These are phyloP conservation scores for Tympanoctomys barrerae DNA, from an alignment of 2,797 vertebrate genomes.

Conservation along the genomic window DNA sequence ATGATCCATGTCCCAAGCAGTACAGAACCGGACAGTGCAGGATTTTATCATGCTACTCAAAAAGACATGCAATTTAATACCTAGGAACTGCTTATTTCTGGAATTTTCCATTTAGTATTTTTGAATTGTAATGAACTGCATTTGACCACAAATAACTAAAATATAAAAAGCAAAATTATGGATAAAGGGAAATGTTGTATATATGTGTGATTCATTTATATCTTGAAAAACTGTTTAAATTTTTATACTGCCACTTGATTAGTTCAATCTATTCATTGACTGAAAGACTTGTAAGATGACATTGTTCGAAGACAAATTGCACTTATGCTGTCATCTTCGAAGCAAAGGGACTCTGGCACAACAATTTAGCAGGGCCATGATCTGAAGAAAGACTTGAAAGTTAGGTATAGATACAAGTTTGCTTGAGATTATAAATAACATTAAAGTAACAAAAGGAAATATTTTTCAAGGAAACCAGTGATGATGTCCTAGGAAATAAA, in stretches of 20 bases:
- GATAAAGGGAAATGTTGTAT: background rate
- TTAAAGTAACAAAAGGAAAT: slow-evolving; percentile 4
- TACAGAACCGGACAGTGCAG: background rate
- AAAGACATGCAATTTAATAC: background rate
- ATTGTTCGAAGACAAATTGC: background rate
- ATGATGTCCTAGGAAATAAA: background rate
- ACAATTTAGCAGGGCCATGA: background rate
- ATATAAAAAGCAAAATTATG: background rate
- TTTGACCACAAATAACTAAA: background rate
- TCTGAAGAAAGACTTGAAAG: background rate
- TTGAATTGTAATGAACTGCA: background rate
- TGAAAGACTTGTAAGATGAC: background rate
- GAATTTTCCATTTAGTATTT: background rate
- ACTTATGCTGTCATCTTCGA: background rate
- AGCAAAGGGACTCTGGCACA: background rate
- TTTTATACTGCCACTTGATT: slow-evolving; percentile 14
- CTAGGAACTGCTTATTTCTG: background rate
- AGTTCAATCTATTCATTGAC: background rate
- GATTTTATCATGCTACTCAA: background rate
- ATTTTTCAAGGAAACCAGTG: background rate
- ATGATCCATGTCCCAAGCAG: background rate
- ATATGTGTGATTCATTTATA: background rate
- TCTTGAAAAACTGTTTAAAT: background rate
- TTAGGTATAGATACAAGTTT: background rate
- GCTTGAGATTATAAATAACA: slow-evolving; percentile 29